phyloP scores from a whole-genome alignment of 2,113 vertebrate species.

The Mystacornis crossleyi region DNA sequence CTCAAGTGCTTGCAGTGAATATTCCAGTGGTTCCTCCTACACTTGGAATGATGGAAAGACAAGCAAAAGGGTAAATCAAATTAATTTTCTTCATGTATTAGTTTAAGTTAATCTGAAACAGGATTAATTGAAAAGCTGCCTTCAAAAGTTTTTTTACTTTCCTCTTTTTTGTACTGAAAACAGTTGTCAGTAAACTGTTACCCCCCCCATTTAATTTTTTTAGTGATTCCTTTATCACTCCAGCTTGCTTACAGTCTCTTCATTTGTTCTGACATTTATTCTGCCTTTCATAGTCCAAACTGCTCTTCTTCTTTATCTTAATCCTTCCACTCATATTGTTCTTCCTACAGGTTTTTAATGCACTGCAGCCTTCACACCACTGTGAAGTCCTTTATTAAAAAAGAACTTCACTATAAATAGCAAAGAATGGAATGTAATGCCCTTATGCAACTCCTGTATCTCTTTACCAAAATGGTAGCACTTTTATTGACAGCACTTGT shows the following conservation, averaged over 20 bases:
- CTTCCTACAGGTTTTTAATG: not conserved
- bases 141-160: not conserved
- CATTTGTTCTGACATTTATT: not conserved
- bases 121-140: not conserved
- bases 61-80: slow-evolving; percentile 81
- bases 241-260: not conserved
- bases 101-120: not conserved
- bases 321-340: slow-evolving; percentile 3
- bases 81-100: not conserved
- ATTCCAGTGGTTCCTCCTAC: slow-evolving; percentile 90
- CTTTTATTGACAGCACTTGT: not conserved
- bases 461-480: not conserved
- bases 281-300: slow-evolving; percentile 4
- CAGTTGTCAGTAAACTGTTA: not conserved
- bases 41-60: slow-evolving; percentile 88
- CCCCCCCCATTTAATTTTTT: not conserved
- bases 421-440: not conserved
- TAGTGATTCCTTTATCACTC: not conserved
- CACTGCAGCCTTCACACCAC: not conserved
- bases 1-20: slow-evolving; percentile 92
- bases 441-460: not conserved
- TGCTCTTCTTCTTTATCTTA: slow-evolving; percentile 34
- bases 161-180: not conserved
- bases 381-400: not conserved
- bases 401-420: slow-evolving; percentile 11